Conservation (phyloP, 2,113 vertebrate species). For the Rhagologus leucostigma region DNA sequence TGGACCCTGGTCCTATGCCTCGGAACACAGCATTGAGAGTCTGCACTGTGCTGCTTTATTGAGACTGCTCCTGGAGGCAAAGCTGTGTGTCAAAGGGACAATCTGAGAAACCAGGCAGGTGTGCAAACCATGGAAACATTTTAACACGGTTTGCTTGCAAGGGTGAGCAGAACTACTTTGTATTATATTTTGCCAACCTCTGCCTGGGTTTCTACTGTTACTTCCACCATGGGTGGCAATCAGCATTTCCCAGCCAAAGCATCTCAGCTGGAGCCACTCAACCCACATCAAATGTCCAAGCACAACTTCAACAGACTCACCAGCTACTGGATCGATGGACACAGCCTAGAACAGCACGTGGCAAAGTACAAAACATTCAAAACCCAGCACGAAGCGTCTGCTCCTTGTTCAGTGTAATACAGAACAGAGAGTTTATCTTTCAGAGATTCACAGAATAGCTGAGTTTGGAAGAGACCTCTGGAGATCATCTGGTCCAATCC, state of each 20-base stretch:
- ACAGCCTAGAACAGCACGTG: accelerated
- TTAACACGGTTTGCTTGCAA: not conserved
- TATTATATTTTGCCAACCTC: not conserved
- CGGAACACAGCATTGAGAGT: not conserved
- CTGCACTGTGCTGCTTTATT: not conserved
- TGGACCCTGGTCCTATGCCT: accelerated
- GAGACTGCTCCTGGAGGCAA: not conserved
- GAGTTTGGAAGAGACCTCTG: not conserved
- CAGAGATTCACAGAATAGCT: not conserved
- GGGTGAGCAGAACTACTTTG: not conserved
- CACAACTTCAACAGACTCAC: not conserved
- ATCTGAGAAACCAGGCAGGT: not conserved
- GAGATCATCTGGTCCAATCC: not conserved
- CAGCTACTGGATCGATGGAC: not conserved
- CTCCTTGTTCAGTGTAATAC: not conserved
- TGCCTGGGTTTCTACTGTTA: not conserved
- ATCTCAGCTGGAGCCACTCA: not conserved
- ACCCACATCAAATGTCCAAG: not conserved
- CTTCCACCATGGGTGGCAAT: not conserved
- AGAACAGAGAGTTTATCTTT: not conserved
- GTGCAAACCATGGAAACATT: not conserved
- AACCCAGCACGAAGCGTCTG: not conserved
- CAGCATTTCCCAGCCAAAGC: not conserved
- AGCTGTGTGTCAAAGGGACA: not conserved
- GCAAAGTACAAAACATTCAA: not conserved